Percentiles rank a stretch among this genome's conserved stretches.
Conservation (phyloP, 1,140 invertebrate genomes). For the Harpegnathos saltator region DNA sequence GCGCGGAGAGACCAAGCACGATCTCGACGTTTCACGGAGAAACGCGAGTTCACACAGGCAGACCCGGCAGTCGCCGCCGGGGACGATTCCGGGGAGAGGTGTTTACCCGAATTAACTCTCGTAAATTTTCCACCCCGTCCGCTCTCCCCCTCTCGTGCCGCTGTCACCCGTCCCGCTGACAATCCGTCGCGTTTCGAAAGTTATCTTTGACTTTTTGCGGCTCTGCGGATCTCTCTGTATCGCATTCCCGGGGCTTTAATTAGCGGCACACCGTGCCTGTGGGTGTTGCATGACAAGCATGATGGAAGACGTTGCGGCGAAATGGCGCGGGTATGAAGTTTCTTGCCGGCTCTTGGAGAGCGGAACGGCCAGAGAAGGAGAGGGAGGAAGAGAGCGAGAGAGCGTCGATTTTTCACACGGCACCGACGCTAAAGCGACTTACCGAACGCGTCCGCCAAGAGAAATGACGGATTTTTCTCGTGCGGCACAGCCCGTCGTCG, state of each 20-base stretch:
- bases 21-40: not conserved
- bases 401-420: slow-evolving; percentile 22
- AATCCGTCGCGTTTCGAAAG: slow-evolving; percentile 1
- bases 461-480: not conserved
- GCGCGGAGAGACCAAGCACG: not conserved
- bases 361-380: too few relatives aligned
- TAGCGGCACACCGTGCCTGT: not conserved
- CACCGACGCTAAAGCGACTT: slow-evolving; percentile 4
- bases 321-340: not conserved
- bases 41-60: not conserved
- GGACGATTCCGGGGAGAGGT: too few relatives aligned
- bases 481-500: not conserved
- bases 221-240: not conserved
- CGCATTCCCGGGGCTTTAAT: not conserved
- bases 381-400: too few relatives aligned
- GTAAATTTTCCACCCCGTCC: not conserved
- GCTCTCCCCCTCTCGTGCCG: not conserved
- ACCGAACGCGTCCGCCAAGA: not conserved
- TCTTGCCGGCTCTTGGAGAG: not conserved
- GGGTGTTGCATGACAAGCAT: not conserved
- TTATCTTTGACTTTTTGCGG: not conserved
- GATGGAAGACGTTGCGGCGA: slow-evolving; percentile 4
- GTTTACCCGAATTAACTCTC: not conserved
- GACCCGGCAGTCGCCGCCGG: too few relatives aligned
- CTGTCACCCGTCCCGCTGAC: not conserved